Evolutionary conservation across 2,797 vertebrate genomes (phyloP), one percentile per base, ranked within the genome.

Genomic region (Catostomus latipinnis): DNA sequence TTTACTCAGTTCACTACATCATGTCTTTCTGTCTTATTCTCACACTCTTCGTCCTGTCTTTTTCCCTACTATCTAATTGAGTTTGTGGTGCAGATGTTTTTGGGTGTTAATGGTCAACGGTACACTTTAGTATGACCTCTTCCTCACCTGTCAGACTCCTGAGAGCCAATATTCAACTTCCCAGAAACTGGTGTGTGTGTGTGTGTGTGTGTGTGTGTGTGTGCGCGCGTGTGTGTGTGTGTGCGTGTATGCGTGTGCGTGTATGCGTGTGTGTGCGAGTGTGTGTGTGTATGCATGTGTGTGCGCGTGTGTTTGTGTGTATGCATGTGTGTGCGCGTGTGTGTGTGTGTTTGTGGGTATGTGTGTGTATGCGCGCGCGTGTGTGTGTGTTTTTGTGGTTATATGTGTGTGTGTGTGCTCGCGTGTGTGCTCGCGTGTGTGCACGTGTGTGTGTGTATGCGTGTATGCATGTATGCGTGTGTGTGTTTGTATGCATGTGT

Each of bases 31-130:
- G 8, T 22, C 22, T 34, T 18, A 10, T 58, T 18, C 8, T 13
- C 14, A 34, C 34, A 34, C 34, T 34, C 5, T 16, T 18, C 2
- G 54, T 14, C 54, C 52, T 43, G 12, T n/a, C 57, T 60, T 66
- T 80, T 54, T 52, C 54, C n/a, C 18, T 12, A 34, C 48, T 22
- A 2, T 61, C 34, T 68, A 13, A 49, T 6, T 10, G 12, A 22
- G 18, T 57, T 48, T 62, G 57, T 74, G 52, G 34, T 18, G 65
- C 74, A 84, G 80, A 87, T 83, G 85, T 87, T 72, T 85, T 81
- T 45, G 70, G 12, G 45, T 43, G 9, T 11, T 57, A 10, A 14
- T 81, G 66, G 6, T 50, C 50, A 18, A 16, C 2, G 43, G 50
- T 83, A 71, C 56, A 16, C 50, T 70, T 63, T 49, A 8, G 56